phyloP scores from a whole-genome alignment of 30 jellyfish, hydroid and myxozoan genomes.

The Turritopsis rubra region DNA sequence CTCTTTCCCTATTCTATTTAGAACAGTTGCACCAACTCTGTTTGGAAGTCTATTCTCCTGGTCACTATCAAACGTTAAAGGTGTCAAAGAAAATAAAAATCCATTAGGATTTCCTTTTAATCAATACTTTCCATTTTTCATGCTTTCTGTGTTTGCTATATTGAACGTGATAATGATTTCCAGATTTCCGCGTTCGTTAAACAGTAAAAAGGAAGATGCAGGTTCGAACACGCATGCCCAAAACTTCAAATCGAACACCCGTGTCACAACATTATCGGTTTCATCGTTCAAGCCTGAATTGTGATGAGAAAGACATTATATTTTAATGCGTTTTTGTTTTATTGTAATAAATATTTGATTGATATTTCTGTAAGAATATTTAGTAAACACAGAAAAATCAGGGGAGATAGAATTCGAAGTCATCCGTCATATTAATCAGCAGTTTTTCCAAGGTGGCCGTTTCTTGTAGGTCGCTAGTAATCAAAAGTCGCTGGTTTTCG shows the following conservation, averaged over 20 bases:
- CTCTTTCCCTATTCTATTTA: not conserved
- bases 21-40: not conserved
- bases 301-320: too few species aligned
- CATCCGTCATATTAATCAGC: too few species aligned
- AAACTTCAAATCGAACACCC: not conserved
- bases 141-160: not conserved
- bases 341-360: too few species aligned
- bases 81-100: not conserved
- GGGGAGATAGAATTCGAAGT: too few species aligned
- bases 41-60: not conserved
- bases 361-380: too few species aligned
- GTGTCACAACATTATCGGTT: not conserved
- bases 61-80: not conserved
- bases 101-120: not conserved
- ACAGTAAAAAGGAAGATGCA: not conserved
- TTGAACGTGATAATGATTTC: not conserved
- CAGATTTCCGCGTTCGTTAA: not conserved
- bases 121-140: not conserved
- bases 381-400: too few species aligned
- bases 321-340: too few species aligned
- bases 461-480: too few species aligned
- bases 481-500: too few species aligned
- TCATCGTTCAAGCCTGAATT: not conserved
- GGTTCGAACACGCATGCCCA: not conserved
- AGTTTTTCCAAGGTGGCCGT: too few species aligned